Evolutionary conservation across 2,113 vertebrate genomes (phyloP).

Genomic region (Platichthys flesus): DNA sequence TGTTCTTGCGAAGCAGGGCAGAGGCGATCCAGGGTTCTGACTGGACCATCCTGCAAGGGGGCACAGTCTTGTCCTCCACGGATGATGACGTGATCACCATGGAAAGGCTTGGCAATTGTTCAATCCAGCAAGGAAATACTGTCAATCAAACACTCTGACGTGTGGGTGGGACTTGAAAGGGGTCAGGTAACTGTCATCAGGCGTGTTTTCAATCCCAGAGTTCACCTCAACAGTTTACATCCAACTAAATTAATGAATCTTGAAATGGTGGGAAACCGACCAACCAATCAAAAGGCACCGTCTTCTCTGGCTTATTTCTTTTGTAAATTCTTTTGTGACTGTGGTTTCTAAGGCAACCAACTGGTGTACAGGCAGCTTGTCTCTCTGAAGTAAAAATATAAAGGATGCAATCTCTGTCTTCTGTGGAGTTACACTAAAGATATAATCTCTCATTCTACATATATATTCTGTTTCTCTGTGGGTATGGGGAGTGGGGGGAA

Average conservation of each 20-base stretch:
- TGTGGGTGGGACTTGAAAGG: slow-evolving; percentile 17
- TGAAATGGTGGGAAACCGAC: slow-evolving; percentile 77
- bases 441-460: slow-evolving; percentile 75
- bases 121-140: slow-evolving; percentile 73
- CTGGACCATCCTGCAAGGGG: slow-evolving; percentile 87
- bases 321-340: slow-evolving; percentile 68
- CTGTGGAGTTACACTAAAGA: slow-evolving; percentile 73
- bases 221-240: slow-evolving; percentile 77
- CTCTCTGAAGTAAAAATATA: slow-evolving; percentile 82
- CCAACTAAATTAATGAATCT: slow-evolving; percentile 75
- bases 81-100: slow-evolving; percentile 89
- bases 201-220: slow-evolving; percentile 70
- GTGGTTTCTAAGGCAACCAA: slow-evolving; percentile 85
- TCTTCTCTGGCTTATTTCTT: slow-evolving; percentile 73
- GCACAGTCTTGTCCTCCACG: slow-evolving; percentile 83
- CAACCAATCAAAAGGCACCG: slow-evolving; percentile 84
- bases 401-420: slow-evolving; percentile 79
- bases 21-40: slow-evolving; percentile 84
- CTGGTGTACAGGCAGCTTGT: slow-evolving; percentile 82
- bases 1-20: slow-evolving; percentile 84
- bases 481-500: slow-evolving; percentile 49
- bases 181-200: slow-evolving; percentile 50
- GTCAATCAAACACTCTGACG: slow-evolving; percentile 61
- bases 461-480: slow-evolving; percentile 75
- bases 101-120: slow-evolving; percentile 77